Evolutionary conservation across 2,113 vertebrate genomes (phyloP).

Genomic region (Dromiciops gliroides): DNA sequence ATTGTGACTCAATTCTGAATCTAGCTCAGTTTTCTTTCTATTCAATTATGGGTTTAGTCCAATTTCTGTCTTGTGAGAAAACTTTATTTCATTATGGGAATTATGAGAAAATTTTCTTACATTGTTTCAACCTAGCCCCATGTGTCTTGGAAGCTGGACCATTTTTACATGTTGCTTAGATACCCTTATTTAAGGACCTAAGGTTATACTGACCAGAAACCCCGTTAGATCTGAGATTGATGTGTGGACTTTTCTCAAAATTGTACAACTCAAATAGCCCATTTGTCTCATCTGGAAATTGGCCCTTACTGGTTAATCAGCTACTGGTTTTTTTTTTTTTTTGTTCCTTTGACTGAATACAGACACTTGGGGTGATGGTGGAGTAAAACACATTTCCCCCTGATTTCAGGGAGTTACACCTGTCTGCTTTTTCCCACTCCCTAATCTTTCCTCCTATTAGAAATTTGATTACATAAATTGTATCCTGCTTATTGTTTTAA

Average conservation of each 20-base stretch:
- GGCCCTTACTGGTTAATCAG: not conserved
- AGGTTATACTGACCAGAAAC: not conserved
- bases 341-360: not conserved
- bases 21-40: not conserved
- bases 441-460: not conserved
- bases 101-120: not conserved
- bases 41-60: not conserved
- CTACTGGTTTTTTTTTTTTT: not conserved
- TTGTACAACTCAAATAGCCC: not conserved
- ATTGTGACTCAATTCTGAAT: not conserved
- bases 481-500: not conserved
- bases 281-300: not conserved
- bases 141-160: not conserved
- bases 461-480: not conserved
- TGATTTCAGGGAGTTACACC: not conserved
- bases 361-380: not conserved
- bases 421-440: not conserved
- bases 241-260: not conserved
- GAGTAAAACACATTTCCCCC: not conserved
- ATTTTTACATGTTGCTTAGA: not conserved
- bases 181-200: not conserved
- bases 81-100: not conserved
- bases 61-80: not conserved
- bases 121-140: not conserved
- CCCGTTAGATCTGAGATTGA: no score